A percentile compares a stretch with the other conserved stretches of the same genome.
phyloP scores from a whole-genome alignment of 2,113 vertebrate species.

The Accipiter virgatus region DNA sequence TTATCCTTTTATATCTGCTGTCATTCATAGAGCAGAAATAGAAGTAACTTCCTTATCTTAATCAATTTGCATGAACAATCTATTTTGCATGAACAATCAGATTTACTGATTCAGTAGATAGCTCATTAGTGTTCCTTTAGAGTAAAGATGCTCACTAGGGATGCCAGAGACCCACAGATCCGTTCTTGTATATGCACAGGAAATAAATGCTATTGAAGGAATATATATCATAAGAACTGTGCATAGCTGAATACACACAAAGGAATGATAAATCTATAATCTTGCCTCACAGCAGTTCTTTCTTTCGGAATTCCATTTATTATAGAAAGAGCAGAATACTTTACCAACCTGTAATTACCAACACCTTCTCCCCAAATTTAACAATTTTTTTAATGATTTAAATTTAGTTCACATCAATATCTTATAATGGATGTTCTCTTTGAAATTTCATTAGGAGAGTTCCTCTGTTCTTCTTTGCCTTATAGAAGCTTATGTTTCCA shows the following conservation, averaged over 20 bases:
- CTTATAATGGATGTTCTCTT: not conserved
- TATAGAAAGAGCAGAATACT: not conserved
- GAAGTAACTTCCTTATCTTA: slow-evolving; percentile 24
- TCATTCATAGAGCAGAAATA: slow-evolving; percentile 31
- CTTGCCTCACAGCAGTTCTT: not conserved
- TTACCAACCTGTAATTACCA: not conserved
- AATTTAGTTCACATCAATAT: not conserved
- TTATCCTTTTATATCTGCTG: not conserved
- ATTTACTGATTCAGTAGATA: slow-evolving; percentile 45
- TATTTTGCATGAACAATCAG: slow-evolving; percentile 50
- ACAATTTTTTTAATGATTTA: not conserved
- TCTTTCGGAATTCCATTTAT: not conserved
- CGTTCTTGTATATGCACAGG: not conserved
- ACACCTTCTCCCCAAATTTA: not conserved
- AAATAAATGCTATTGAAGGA: slow-evolving; percentile 29
- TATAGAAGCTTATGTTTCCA: not conserved
- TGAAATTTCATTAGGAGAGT: not conserved
- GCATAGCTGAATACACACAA: not conserved
- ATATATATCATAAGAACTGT: not conserved
- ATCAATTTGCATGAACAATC: slow-evolving; percentile 48
- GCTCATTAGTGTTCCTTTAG: slow-evolving; percentile 34
- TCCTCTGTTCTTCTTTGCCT: not conserved
- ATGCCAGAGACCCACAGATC: not conserved
- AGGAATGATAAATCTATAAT: not conserved
- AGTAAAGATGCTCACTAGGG: slow-evolving; percentile 12